Percentiles rank a stretch among this genome's conserved stretches.
These are phyloP conservation scores for Sus cebifrons DNA, from an alignment of 2,797 vertebrate genomes.

Conservation along the genomic window DNA sequence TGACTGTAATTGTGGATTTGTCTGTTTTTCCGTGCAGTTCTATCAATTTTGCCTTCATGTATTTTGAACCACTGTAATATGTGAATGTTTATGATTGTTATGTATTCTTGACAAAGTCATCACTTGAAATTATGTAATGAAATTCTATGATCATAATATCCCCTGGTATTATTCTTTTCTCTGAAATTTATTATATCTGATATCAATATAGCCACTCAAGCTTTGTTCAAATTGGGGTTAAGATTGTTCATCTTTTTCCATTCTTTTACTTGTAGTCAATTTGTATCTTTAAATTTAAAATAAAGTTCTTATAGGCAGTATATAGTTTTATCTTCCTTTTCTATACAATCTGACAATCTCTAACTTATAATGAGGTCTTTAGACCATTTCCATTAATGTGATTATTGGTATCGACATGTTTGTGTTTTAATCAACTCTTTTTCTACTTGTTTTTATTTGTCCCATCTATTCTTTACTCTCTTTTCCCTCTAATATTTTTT, in stretches of 20 bases:
- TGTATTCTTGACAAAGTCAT: constrained; percentile 55
- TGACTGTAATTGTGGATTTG: not conserved
- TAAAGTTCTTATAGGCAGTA: not conserved
- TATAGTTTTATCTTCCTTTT: constrained; percentile 48
- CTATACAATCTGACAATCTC: constrained; percentile 18
- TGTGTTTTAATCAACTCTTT: constrained; percentile 32
- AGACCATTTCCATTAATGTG: constrained; percentile 16
- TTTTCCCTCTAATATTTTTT: not conserved
- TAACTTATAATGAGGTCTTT: constrained; percentile 44
- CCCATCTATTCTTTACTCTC: not conserved
- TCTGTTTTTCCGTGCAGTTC: not conserved
- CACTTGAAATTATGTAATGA: constrained; percentile 54
- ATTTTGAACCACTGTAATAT: constrained; percentile 40
- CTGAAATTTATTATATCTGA: constrained; percentile 13
- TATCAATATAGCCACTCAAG: constrained; percentile 1
- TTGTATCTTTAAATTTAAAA: constrained; percentile 58
- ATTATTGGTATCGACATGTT: constrained; percentile 31
- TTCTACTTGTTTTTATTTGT: constrained; percentile 30
- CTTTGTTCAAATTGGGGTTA: constrained; percentile 40
- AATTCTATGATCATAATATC: not conserved
- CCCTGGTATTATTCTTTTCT: constrained; percentile 1
- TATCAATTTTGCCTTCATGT: constrained; percentile 47
- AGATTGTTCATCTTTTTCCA: constrained; percentile 50
- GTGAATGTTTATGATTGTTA: constrained; percentile 4
- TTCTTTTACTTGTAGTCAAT: constrained; percentile 29